Conservation (phyloP, 1,140 invertebrate genomes). For the Bombyx mandarina region DNA sequence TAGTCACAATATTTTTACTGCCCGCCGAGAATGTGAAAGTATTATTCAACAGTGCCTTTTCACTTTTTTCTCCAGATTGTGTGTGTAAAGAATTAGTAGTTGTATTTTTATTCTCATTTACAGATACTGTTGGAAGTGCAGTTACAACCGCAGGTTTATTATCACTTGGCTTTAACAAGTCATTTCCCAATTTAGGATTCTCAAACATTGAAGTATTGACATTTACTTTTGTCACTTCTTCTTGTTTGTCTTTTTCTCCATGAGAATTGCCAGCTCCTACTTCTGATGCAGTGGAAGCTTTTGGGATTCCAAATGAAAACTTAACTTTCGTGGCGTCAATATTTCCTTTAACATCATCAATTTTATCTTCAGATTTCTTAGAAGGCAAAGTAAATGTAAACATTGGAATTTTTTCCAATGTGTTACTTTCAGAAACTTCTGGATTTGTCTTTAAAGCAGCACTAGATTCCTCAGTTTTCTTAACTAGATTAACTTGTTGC, state of each 20-base stretch:
- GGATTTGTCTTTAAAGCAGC: constrained; percentile 32
- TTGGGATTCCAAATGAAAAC: constrained; percentile 44
- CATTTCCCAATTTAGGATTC: no score
- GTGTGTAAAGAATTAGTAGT: no score
- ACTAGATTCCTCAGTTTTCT: not conserved
- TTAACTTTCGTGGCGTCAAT: constrained; percentile 23
- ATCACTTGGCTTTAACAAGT: no score
- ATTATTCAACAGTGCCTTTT: not conserved
- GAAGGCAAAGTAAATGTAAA: constrained; percentile 55
- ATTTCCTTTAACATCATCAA: constrained; percentile 8
- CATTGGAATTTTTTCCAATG: constrained; percentile 25
- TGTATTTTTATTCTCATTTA: no score
- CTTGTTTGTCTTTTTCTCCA: constrained; percentile 23
- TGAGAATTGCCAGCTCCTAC: constrained; percentile 5
- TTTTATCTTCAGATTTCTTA: constrained; percentile 21
- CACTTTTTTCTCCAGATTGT: no score
- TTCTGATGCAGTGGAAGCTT: constrained; percentile 7
- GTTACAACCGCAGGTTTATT: no score
- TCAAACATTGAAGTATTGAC: not conserved
- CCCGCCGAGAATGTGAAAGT: constrained; percentile 2
- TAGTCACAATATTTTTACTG: constrained; percentile 1
- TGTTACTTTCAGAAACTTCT: constrained; percentile 26
- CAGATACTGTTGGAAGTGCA: no score
- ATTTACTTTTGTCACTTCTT: constrained; percentile 26
- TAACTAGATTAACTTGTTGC: constrained; percentile 18